phyloP scores from a whole-genome alignment of 2,797 vertebrate genomes.

The Lagodon rhomboides region DNA sequence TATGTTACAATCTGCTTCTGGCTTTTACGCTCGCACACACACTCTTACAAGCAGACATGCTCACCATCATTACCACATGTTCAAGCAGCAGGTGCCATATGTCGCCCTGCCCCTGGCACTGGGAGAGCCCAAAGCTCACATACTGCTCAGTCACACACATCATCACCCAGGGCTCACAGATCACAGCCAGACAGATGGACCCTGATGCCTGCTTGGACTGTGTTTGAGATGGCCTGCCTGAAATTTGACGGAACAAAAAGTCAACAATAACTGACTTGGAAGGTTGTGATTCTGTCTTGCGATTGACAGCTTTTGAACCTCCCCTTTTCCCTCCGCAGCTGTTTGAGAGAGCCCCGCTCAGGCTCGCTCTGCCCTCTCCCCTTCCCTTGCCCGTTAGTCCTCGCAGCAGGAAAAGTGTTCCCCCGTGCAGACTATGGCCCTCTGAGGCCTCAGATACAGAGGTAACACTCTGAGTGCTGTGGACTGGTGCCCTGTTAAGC shows the following conservation, averaged over 20 bases:
- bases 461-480: slow-evolving; percentile 87
- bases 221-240: slow-evolving; percentile 42
- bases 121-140: slow-evolving; percentile 75
- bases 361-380: slow-evolving; percentile 50
- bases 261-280: slow-evolving; percentile 22
- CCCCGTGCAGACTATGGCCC: slow-evolving; percentile 71
- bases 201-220: slow-evolving; percentile 49
- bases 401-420: slow-evolving; percentile 52
- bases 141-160: slow-evolving; percentile 78
- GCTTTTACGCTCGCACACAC: slow-evolving; percentile 38
- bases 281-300: slow-evolving; percentile 40
- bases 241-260: slow-evolving; percentile 34
- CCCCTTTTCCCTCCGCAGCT: slow-evolving; percentile 69
- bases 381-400: slow-evolving; percentile 54
- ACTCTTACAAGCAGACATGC: slow-evolving; percentile 43
- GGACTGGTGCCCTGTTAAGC: slow-evolving; percentile 55
- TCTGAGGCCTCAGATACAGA: slow-evolving; percentile 82
- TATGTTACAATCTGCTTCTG: slow-evolving; percentile 46
- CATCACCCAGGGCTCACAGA: slow-evolving; percentile 76
- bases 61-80: slow-evolving; percentile 74
- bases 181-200: slow-evolving; percentile 77
- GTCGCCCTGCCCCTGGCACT: slow-evolving; percentile 69
- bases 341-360: slow-evolving; percentile 76
- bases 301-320: slow-evolving; percentile 25
- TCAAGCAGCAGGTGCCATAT: slow-evolving; percentile 83